Percentiles rank a stretch among this genome's conserved stretches.
phyloP scores from a whole-genome alignment of 2,888 invertebrate genomes.

The Volucella bombylans region DNA sequence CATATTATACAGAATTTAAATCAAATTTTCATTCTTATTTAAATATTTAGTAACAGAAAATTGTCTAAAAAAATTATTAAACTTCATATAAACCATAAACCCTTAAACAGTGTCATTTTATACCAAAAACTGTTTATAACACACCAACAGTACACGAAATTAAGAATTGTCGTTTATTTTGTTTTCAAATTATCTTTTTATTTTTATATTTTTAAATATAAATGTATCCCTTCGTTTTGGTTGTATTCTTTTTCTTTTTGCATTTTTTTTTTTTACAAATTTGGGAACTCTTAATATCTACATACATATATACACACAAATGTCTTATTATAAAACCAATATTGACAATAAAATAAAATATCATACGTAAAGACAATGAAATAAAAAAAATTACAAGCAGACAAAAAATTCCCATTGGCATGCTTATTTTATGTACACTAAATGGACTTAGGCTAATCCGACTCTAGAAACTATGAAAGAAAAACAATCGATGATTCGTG shows the following conservation, averaged over 20 bases:
- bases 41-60: constrained; percentile 35
- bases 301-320: background rate
- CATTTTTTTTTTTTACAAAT: background rate
- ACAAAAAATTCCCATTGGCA: too few relatives aligned
- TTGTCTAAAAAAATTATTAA: constrained; percentile 47
- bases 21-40: constrained; percentile 4
- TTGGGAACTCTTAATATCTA: background rate
- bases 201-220: constrained; percentile 19
- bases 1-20: constrained; percentile 37
- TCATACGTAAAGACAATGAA: too few relatives aligned
- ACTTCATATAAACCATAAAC: constrained; percentile 13
- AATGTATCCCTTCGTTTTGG: background rate
- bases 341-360: too few relatives aligned
- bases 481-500: too few relatives aligned
- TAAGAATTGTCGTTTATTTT: constrained; percentile 12
- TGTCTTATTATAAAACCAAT: too few relatives aligned
- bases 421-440: too few relatives aligned
- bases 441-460: too few relatives aligned
- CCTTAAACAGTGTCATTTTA: constrained; percentile 1
- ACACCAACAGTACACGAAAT: constrained; percentile 64
- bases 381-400: too few relatives aligned
- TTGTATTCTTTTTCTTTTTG: constrained; percentile 14
- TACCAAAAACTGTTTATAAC: constrained; percentile 16
- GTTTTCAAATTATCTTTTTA: constrained; percentile 29
- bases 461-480: too few relatives aligned